These are phyloP conservation scores for Stegana nigrithorax DNA, from an alignment of 2,888 invertebrate species.

Conservation along the genomic window DNA sequence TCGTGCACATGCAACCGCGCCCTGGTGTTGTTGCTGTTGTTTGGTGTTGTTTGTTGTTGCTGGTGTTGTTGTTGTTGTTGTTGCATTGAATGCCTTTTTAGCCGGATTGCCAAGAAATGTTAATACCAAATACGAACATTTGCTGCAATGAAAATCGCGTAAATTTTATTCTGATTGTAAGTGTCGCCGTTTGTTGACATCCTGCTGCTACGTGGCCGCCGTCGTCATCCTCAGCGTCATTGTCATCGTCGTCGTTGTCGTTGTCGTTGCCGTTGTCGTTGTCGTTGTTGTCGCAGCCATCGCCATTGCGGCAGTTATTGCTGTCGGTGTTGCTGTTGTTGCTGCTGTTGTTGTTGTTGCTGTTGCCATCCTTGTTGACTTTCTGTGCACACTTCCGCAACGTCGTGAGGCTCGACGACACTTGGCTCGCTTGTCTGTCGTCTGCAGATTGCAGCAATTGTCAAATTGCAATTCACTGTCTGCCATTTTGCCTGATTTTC, in stretches of 20 bases:
- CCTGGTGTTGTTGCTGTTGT: background rate
- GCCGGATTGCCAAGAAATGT: conserved; percentile 44
- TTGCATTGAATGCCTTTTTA: background rate
- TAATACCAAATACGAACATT: conserved; percentile 60
- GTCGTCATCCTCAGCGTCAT: conserved; percentile 30
- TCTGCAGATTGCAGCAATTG: conserved; percentile 61
- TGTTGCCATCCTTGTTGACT: too few relatives aligned
- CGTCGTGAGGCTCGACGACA: background rate
- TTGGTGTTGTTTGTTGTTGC: background rate
- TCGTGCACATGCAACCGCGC: too few relatives aligned
- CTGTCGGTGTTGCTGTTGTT: conserved; percentile 26
- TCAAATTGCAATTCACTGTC: conserved; percentile 60
- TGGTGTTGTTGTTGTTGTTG: background rate
- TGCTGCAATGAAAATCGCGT: conserved; percentile 61
- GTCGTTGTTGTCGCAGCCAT: conserved; percentile 44
- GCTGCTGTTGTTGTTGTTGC: conserved; percentile 12
- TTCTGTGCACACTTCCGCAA: background rate
- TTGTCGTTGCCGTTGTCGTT: conserved; percentile 37
- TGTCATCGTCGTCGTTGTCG: conserved; percentile 16
- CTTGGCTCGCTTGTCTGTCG: conserved; percentile 38
- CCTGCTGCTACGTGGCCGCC: conserved; percentile 5
- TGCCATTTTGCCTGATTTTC: conserved; percentile 28
- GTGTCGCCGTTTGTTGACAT: conserved; percentile 47
- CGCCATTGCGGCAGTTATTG: conserved; percentile 28
- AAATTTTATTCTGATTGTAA: conserved; percentile 61